Percentiles rank a stretch among this genome's conserved stretches.
Evolutionary conservation across 2,888 invertebrate genomes (phyloP).

Genomic region (Eretmocerus hayati): DNA sequence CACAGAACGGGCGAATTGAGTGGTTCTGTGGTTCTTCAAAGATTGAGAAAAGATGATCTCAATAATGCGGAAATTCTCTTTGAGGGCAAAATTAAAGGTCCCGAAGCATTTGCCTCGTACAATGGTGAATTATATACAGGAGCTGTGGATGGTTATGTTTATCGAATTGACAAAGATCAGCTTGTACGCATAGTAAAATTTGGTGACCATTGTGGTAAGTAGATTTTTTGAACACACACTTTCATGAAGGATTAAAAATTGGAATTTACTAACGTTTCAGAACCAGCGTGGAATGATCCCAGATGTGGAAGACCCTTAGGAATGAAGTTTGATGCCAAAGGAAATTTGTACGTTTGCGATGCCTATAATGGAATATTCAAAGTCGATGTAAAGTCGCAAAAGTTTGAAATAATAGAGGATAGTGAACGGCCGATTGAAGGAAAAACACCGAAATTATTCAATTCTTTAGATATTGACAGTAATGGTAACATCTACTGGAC

Average conservation of each 20-base stretch:
- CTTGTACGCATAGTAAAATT: constrained; percentile 70
- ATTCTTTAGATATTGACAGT: constrained; percentile 66
- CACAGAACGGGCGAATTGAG: no score
- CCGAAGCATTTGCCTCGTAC: constrained; percentile 70
- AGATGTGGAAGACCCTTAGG: constrained; percentile 92
- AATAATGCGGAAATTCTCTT: constrained; percentile 65
- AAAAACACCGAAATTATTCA: constrained; percentile 58
- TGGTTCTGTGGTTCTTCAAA: no score
- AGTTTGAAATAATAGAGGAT: constrained; percentile 62
- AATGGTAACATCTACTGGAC: constrained; percentile 87
- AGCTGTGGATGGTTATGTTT: constrained; percentile 71
- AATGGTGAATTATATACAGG: constrained; percentile 76
- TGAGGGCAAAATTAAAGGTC: constrained; percentile 65
- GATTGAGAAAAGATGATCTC: constrained; percentile 60
- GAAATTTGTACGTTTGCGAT: constrained; percentile 70
- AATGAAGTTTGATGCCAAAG: constrained; percentile 68
- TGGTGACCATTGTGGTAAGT: constrained; percentile 68
- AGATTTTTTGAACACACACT: no score
- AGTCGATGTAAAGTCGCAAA: constrained; percentile 69
- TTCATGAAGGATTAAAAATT: no score
- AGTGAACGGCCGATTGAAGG: constrained; percentile 40
- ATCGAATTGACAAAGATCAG: constrained; percentile 64
- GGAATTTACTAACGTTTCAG: no score
- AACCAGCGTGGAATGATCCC: constrained; percentile 66
- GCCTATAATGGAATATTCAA: constrained; percentile 84